These are phyloP conservation scores for Phrynocephalus versicolor DNA, from an alignment of 2,113 vertebrate species.

Conservation along the genomic window DNA sequence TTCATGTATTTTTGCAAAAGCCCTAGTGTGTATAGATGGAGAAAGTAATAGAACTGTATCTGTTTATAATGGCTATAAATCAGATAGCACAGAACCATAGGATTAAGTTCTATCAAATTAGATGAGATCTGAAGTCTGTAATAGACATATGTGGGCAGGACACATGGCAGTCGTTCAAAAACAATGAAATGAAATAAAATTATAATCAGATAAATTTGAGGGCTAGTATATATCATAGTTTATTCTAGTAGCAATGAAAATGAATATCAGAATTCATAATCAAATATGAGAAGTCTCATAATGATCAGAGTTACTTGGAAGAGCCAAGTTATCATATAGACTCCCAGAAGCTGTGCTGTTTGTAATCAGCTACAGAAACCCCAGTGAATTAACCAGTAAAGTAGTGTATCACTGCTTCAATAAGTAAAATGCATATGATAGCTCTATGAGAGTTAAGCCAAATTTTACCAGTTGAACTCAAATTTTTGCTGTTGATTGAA, in stretches of 20 bases:
- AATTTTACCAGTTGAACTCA: background rate
- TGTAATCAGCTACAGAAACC: background rate
- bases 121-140: background rate
- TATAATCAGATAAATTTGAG: background rate
- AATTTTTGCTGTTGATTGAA: background rate
- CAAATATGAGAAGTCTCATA: background rate
- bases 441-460: background rate
- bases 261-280: conserved; percentile 1
- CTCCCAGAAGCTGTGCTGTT: background rate
- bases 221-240: background rate
- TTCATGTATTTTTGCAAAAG: background rate
- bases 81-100: background rate
- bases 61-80: background rate
- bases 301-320: background rate
- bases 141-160: conserved; percentile 10
- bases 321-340: background rate
- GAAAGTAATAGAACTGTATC: background rate
- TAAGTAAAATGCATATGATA: background rate
- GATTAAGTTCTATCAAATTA: background rate
- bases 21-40: background rate
- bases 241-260: background rate
- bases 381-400: background rate
- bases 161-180: background rate
- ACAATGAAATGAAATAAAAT: conserved; percentile 1
- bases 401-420: background rate